A percentile compares a stretch with the other conserved stretches of the same genome.
Evolutionary conservation across 2,888 invertebrate genomes (phyloP).

Genomic region (Stegana nigrithorax): DNA sequence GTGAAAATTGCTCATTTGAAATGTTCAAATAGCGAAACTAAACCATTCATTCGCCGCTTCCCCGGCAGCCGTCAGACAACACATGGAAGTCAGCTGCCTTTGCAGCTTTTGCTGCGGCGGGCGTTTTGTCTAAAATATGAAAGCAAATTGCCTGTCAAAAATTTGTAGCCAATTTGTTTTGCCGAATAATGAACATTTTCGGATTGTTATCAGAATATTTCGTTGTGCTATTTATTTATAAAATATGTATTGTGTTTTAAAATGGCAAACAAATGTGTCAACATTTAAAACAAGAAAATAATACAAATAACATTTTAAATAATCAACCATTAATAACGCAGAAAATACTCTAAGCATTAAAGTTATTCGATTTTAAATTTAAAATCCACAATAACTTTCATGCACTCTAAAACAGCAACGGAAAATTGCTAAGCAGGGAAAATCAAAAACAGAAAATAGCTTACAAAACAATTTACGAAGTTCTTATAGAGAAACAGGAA

Average conservation of each 20-base stretch:
- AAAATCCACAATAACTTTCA: no score
- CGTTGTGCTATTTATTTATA: background rate
- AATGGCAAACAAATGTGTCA: no score
- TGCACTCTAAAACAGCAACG: no score
- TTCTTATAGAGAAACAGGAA: no score
- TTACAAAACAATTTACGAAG: no score
- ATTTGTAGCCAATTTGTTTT: conserved; percentile 52
- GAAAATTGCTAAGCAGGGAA: no score
- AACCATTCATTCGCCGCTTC: background rate
- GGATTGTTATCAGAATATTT: conserved; percentile 5
- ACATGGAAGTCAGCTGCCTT: background rate
- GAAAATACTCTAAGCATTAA: no score
- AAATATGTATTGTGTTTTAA: background rate
- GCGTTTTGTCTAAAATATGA: conserved; percentile 22
- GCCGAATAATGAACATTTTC: conserved; percentile 10
- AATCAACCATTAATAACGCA: no score
- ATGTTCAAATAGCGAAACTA: conserved; percentile 26
- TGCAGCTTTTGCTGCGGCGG: background rate
- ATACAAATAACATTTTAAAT: no score
- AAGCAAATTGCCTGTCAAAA: conserved; percentile 57
- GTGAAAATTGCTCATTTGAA: conserved; percentile 58
- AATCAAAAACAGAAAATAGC: no score
- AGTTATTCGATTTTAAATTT: no score
- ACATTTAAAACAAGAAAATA: no score
- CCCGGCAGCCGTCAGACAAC: background rate